Evolutionary conservation across 2,888 invertebrate species (phyloP).

Genomic region (Zaprionus obscuricornis): DNA sequence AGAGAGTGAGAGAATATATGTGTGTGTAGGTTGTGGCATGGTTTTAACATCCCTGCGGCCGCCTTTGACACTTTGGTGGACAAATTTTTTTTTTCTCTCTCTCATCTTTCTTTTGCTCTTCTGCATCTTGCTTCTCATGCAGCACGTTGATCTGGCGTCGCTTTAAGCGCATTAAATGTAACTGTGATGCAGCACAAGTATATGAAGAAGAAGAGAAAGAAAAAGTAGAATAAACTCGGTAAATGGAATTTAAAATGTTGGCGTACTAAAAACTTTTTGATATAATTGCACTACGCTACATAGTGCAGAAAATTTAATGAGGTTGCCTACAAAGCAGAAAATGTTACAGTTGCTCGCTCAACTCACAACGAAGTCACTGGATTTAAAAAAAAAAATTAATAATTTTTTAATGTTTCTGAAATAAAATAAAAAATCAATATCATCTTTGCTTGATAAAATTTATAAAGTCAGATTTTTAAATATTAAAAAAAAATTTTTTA

Average conservation of each 20-base stretch:
- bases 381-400: no score
- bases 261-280: constrained; percentile 23
- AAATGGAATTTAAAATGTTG: constrained; percentile 41
- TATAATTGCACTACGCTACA: constrained; percentile 25
- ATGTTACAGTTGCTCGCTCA: no score
- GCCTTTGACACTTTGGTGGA: constrained; percentile 65
- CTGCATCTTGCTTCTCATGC: constrained; percentile 7
- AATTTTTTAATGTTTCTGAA: no score
- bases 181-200: constrained; percentile 10
- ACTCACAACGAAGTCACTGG: no score
- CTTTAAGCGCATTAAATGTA: constrained; percentile 64
- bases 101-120: no score
- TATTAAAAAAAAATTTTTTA: no score
- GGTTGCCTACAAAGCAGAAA: no score
- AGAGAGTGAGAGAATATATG: neutral
- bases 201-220: neutral
- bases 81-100: constrained; percentile 20
- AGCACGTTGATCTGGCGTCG: constrained; percentile 4
- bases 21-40: neutral
- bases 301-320: constrained; percentile 3
- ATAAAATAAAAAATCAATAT: no score
- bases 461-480: no score
- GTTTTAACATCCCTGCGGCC: constrained; percentile 38
- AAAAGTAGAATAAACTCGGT: constrained; percentile 11
- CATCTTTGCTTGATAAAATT: no score